Percentiles rank a stretch among this genome's conserved stretches.
Conservation (phyloP, 1,140 invertebrate genomes). For the Coelopa frigida region DNA sequence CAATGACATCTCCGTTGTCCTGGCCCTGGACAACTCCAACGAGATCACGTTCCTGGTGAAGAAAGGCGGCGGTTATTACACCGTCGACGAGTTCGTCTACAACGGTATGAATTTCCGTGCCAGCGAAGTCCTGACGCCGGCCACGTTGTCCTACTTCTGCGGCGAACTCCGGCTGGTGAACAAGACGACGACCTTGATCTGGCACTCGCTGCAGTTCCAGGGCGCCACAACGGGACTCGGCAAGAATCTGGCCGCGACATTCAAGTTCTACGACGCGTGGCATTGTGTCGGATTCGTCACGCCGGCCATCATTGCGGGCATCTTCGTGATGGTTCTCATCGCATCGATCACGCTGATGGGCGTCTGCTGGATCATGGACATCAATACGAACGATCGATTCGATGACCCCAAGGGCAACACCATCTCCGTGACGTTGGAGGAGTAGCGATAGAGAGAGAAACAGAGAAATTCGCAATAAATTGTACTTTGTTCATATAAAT, state of each 20-base stretch:
- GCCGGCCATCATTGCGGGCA: slow-evolving; percentile 80
- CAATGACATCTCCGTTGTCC: too few species aligned
- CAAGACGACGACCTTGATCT: slow-evolving; percentile 16
- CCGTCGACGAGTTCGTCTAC: too few species aligned
- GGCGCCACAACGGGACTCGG: too few species aligned
- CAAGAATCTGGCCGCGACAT: slow-evolving; percentile 22
- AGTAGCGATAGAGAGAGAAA: too few species aligned
- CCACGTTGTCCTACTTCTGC: slow-evolving; percentile 30
- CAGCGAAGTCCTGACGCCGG: slow-evolving; percentile 22
- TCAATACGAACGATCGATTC: slow-evolving; percentile 95
- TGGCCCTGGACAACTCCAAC: too few species aligned
- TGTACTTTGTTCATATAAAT: too few species aligned
- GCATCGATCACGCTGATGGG: slow-evolving; percentile 85
- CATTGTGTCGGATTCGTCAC: slow-evolving; percentile 88
- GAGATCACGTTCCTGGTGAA: too few species aligned
- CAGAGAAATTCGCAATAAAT: too few species aligned
- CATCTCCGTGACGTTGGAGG: too few species aligned
- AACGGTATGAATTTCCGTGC: slow-evolving; percentile 12
- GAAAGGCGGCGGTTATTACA: too few species aligned
- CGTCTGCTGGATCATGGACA: slow-evolving; percentile 84
- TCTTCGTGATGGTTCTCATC: slow-evolving; percentile 77
- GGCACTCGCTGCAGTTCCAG: slow-evolving; percentile 28
- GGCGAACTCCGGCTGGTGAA: too few species aligned
- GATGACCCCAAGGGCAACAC: slow-evolving; percentile 99
- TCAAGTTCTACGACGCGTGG: slow-evolving; percentile 54